phyloP scores from a whole-genome alignment of 1,140 invertebrate genomes.

The Magallana gigas region DNA sequence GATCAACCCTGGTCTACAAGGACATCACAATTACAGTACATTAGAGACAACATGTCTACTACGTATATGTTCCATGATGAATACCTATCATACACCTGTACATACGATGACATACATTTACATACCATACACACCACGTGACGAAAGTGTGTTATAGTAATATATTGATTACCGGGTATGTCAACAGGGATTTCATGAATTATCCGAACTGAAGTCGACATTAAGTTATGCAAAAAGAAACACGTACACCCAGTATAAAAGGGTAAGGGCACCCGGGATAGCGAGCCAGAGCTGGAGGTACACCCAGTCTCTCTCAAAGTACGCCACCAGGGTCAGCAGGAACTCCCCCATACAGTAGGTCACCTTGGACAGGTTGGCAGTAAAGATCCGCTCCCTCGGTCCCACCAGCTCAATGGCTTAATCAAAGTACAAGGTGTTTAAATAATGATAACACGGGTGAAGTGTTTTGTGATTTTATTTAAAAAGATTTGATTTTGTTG shows the following conservation, averaged over 20 bases:
- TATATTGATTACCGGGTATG: neutral
- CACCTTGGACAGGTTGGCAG: neutral
- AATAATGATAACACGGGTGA: too few species aligned
- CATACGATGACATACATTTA: too few species aligned
- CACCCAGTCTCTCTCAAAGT: constrained; percentile 59
- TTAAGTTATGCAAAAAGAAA: neutral
- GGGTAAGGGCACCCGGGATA: constrained; percentile 29
- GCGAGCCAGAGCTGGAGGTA: constrained; percentile 57
- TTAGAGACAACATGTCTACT: too few species aligned
- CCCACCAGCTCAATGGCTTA: neutral
- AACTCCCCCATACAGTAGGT: constrained; percentile 58
- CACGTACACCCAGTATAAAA: constrained; percentile 33
- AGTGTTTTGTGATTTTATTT: too few species aligned
- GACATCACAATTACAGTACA: neutral
- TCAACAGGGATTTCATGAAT: neutral
- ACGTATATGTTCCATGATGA: too few species aligned
- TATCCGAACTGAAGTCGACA: neutral
- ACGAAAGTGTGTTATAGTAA: too few species aligned
- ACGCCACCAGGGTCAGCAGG: constrained; percentile 54
- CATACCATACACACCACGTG: too few species aligned
- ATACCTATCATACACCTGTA: too few species aligned
- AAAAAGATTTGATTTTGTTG: too few species aligned
- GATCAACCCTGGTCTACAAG: constrained; percentile 54
- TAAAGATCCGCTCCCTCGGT: neutral
- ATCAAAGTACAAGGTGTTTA: too few species aligned